Conservation (phyloP, 2,113 vertebrate species). For the Albula goreensis region DNA sequence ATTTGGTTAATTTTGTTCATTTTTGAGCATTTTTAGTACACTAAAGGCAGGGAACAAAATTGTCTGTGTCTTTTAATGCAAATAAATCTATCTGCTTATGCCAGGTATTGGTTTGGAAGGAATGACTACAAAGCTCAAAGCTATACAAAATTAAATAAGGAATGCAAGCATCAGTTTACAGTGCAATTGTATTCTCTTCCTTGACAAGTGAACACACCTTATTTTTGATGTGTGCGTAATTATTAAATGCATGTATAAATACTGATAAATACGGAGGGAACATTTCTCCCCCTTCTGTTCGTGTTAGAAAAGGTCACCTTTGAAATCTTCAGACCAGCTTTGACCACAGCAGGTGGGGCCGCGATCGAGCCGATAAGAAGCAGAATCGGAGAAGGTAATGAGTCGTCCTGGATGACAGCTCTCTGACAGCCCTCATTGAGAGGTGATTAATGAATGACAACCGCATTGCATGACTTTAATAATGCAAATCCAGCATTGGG, state of each 20-base stretch:
- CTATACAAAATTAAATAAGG: no score
- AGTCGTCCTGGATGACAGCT: slow-evolving; percentile 76
- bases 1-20: no score
- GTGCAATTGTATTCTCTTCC: no score
- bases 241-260: neutral
- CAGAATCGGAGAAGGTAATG: slow-evolving; percentile 67
- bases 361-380: slow-evolving; percentile 75
- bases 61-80: no score
- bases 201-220: no score
- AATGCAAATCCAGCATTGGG: slow-evolving; percentile 68
- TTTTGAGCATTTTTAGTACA: no score
- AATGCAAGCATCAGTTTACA: no score
- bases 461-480: slow-evolving; percentile 61
- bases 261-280: neutral
- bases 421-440: slow-evolving; percentile 75
- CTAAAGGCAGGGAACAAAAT: no score
- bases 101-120: no score
- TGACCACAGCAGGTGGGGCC: slow-evolving; percentile 71
- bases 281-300: slow-evolving; percentile 16
- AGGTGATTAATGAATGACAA: slow-evolving; percentile 82
- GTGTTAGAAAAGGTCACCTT: slow-evolving; percentile 62
- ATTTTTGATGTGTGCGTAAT: neutral
- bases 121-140: no score
- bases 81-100: no score
- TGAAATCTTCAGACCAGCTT: slow-evolving; percentile 57